Base-by-base conservation (phyloP, 2,113 vertebrate genomes). In the Rhea pennata region DNA sequence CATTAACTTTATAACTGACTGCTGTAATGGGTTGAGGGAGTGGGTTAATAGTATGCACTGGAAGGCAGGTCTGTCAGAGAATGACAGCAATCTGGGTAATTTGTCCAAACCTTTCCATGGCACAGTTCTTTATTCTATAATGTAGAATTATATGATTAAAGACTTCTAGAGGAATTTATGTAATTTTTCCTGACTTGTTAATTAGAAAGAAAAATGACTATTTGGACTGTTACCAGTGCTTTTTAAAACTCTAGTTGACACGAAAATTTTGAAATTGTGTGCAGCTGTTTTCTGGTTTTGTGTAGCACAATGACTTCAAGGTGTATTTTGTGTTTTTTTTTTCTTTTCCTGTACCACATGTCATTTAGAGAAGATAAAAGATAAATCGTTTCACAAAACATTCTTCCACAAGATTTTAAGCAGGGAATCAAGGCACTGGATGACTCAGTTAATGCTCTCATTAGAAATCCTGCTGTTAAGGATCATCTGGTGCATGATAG, bases 381-480 rank as follows among this genome's bases (percentile, higher is more conserved):
- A 84, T 21, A 84, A 95, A 79, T 48, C 4, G 9, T 87, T 85
- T 84, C 2, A 66, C 58, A 24, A 22, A 44, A 67, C 46, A 26
- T 2, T 59, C n/a, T 91, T 82, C 67, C 6, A 4, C 11, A 12
- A 58, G 8, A 74, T 89, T 89, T 93, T 87, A 61, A 91, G 65
- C 29, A 79, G 53, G 75, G 33, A 75, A 88, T 39, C 17, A 66
- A 66, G 62, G 15, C 53, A 42, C 44, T 88, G 70, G 12, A 29
- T 61, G 51, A 92, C 36, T 93, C 77, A 70, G 39, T 95, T 87
- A 91, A 77, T 85, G 64, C 21, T 92, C 71, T 91, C 67, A 64
- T 92, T 91, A 87, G 84, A 77, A 96, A 96, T 94, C 87, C 81
- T 87, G 74, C 77, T 92, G 59, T 74, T 87, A 83, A 83, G 70